A percentile compares a stretch with the other conserved stretches of the same genome.
phyloP scores from a whole-genome alignment of 2,888 invertebrate genomes.

The Teleiodes luculella region DNA sequence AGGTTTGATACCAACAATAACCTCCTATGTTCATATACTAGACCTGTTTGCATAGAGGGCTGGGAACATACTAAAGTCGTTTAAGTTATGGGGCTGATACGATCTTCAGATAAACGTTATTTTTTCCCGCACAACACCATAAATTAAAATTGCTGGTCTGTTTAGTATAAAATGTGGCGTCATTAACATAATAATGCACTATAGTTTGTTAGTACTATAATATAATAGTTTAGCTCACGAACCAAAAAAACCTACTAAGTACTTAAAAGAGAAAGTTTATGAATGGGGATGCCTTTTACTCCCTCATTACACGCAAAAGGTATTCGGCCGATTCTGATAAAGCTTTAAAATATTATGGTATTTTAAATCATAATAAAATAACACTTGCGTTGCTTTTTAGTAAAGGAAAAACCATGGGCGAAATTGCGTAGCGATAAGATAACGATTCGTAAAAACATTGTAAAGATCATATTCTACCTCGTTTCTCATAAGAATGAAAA shows the following conservation, averaged over 20 bases:
- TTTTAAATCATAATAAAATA: too few relatives aligned
- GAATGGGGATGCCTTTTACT: too few relatives aligned
- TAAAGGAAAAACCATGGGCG: too few relatives aligned
- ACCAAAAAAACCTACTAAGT: too few relatives aligned
- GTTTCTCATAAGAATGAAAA: neutral
- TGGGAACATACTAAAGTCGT: neutral
- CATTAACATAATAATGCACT: neutral
- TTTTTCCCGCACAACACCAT: neutral
- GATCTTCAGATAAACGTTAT: neutral
- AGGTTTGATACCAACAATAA: neutral
- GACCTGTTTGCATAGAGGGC: neutral
- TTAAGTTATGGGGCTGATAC: neutral
- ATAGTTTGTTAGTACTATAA: too few relatives aligned
- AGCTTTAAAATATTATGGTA: too few relatives aligned
- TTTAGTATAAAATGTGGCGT: neutral
- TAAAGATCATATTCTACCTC: neutral
- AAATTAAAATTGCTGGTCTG: neutral
- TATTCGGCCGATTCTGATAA: too few relatives aligned
- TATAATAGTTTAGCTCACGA: too few relatives aligned
- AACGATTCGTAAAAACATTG: neutral
- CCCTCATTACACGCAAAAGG: too few relatives aligned
- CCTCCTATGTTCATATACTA: neutral
- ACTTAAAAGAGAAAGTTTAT: too few relatives aligned
- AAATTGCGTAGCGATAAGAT: neutral
- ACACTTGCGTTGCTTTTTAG: too few relatives aligned